These are phyloP conservation scores for Greenwoodochromis staneri DNA, from an alignment of 2,113 vertebrate species.

Conservation along the genomic window DNA sequence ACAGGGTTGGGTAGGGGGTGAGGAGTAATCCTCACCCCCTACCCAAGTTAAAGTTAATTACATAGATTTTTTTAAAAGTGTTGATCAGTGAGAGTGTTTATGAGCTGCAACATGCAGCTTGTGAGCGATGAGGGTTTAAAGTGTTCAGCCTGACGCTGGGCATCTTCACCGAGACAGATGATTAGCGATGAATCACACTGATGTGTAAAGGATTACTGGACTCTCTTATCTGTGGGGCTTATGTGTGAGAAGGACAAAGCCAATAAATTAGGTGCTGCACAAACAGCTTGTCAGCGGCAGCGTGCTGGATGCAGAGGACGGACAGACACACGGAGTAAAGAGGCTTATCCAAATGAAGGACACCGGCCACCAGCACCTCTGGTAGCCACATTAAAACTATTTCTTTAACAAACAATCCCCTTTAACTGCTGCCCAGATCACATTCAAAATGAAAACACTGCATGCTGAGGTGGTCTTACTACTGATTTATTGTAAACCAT, in stretches of 20 bases:
- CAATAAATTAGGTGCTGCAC: slow-evolving; percentile 14
- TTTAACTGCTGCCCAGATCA: not conserved
- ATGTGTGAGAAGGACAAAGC: slow-evolving; percentile 53
- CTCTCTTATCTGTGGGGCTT: slow-evolving; percentile 38
- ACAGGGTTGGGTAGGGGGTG: not conserved
- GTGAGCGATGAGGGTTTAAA: not conserved
- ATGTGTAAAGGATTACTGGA: slow-evolving; percentile 47
- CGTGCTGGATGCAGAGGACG: not conserved
- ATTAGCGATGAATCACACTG: slow-evolving; percentile 32
- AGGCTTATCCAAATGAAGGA: slow-evolving; percentile 54
- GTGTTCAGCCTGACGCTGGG: not conserved
- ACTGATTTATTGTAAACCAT: not conserved
- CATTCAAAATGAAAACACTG: not conserved
- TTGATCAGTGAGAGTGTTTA: not conserved
- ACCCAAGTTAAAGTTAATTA: not conserved
- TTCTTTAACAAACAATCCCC: not conserved
- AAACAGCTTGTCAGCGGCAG: not conserved
- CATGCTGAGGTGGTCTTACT: not conserved
- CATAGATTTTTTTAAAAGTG: not conserved
- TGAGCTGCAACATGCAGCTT: not conserved
- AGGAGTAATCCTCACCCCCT: too few relatives aligned
- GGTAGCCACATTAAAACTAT: not conserved
- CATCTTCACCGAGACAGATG: not conserved
- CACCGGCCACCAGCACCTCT: slow-evolving; percentile 5
- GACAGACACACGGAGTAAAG: slow-evolving; percentile 29